These are phyloP conservation scores for Andricus curvator DNA, from an alignment of 2,888 invertebrate species.

Conservation along the genomic window DNA sequence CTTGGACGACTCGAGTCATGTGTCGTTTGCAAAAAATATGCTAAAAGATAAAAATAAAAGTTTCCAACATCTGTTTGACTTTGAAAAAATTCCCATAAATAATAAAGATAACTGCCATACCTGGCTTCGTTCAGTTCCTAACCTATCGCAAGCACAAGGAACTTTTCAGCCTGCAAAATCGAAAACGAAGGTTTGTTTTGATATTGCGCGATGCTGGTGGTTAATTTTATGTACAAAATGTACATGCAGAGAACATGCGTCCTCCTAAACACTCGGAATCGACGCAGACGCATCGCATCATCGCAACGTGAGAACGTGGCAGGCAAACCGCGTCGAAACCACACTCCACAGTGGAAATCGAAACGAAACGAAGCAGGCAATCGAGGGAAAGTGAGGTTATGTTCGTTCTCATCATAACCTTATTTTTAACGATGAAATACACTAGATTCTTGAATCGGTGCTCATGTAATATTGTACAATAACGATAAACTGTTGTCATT, in stretches of 20 bases:
- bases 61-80: neutral
- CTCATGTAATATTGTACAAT: neutral
- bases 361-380: constrained; percentile 10
- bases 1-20: constrained; percentile 19
- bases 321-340: neutral
- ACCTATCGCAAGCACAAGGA: neutral
- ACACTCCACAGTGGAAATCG: neutral
- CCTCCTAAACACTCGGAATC: constrained; percentile 6
- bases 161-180: neutral
- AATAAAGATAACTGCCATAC: neutral
- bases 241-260: too few relatives aligned
- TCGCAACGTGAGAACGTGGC: constrained; percentile 25
- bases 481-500: neutral
- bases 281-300: constrained; percentile 14
- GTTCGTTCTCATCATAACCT: neutral
- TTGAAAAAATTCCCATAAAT: neutral
- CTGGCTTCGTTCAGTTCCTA: neutral
- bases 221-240: neutral
- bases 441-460: neutral
- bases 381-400: constrained; percentile 13
- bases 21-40: neutral
- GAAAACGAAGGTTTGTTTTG: constrained; percentile 15
- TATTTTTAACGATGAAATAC: neutral
- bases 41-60: neutral
- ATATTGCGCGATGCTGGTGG: neutral